Base-by-base conservation (phyloP, 2,888 invertebrate genomes). In the Ormyrus nitidulus region DNA sequence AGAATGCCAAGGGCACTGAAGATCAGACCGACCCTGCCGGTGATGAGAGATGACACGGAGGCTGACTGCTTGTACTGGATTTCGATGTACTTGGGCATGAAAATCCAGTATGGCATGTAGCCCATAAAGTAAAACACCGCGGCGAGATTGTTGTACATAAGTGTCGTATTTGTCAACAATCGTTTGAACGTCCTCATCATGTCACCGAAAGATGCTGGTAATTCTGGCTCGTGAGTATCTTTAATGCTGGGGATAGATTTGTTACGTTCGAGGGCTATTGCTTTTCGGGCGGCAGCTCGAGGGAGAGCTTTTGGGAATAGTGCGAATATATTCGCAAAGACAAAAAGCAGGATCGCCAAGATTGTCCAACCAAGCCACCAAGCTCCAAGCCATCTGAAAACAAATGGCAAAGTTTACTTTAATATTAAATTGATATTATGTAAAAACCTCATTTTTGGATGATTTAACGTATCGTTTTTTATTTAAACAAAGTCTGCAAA, bases 61-160 rank as follows among this genome's bases (percentile, higher is more conserved):
- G 96, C 95, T 6, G 95, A 94, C 84, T 95, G 94, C 77, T 94
- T 92, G 89, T 95, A 96, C 89, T 96, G 95, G 0, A 95, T 95
- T 90, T 96, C 96, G 82, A 96, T 95, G 86, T 96, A 96, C 88
- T 96, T 96, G 0, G 96, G 95, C 89, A 96, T 93, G 87, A 95
- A 96, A 66, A 95, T 95, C 93, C 95, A 95, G 86, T 95, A 95
- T 0, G 95, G 95, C 91, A 94, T 93, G 86, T 94, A 94, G 0
- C 94, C 94, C 86, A 94, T 91, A 79, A 95, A 92, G 85, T 95
- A 95, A 86, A 95, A 95, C 10, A 95, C 93, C 19, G 94, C 93
- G 0, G 95, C 94, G 1, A 95, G 91, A 81, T 95, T 95, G 86
- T 96, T 95, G 86, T 93, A 94, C 92, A 95, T 93, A 81, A 95